phyloP scores from a whole-genome alignment of 1,140 invertebrate species.

The Drosophila repletoides region DNA sequence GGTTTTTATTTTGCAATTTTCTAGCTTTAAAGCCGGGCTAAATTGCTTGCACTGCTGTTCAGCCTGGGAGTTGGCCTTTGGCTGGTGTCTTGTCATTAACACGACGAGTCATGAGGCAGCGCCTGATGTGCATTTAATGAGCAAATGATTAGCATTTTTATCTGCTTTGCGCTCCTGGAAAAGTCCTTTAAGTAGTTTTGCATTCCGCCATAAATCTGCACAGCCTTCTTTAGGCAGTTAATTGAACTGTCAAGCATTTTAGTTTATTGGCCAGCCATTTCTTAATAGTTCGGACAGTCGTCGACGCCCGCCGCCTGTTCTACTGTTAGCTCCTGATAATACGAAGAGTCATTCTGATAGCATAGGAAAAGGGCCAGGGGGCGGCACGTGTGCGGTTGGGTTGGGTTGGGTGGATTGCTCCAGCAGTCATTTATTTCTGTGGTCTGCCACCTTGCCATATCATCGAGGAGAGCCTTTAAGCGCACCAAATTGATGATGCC shows the following conservation, averaged over 20 bases:
- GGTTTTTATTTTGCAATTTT: no score
- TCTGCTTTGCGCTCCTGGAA: not conserved
- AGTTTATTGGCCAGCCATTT: slow-evolving; percentile 25
- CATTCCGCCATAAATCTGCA: slow-evolving; percentile 1
- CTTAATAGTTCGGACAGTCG: slow-evolving; percentile 14
- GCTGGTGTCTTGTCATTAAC: slow-evolving; percentile 69
- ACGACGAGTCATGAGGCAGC: slow-evolving; percentile 15
- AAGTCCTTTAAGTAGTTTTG: slow-evolving; percentile 34
- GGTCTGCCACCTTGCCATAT: slow-evolving; percentile 12
- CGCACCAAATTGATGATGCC: slow-evolving; percentile 61
- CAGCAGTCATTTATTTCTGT: slow-evolving; percentile 13
- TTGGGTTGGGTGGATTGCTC: no score
- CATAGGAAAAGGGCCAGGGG: slow-evolving; percentile 12
- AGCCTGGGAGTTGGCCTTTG: not conserved
- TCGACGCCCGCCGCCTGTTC: not conserved
- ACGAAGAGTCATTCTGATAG: no score
- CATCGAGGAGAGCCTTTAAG: slow-evolving; percentile 33
- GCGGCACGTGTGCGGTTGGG: slow-evolving; percentile 5
- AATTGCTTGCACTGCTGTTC: not conserved
- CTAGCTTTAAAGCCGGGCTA: no score
- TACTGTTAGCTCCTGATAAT: slow-evolving; percentile 52
- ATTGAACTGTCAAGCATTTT: slow-evolving; percentile 37
- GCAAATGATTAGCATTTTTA: slow-evolving; percentile 78
- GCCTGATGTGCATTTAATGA: slow-evolving; percentile 76
- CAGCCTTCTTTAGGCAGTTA: slow-evolving; percentile 14